Percentiles rank a stretch among this genome's conserved stretches.
Evolutionary conservation across 1,140 invertebrate species (phyloP).

Genomic region (Panulirus ornatus): DNA sequence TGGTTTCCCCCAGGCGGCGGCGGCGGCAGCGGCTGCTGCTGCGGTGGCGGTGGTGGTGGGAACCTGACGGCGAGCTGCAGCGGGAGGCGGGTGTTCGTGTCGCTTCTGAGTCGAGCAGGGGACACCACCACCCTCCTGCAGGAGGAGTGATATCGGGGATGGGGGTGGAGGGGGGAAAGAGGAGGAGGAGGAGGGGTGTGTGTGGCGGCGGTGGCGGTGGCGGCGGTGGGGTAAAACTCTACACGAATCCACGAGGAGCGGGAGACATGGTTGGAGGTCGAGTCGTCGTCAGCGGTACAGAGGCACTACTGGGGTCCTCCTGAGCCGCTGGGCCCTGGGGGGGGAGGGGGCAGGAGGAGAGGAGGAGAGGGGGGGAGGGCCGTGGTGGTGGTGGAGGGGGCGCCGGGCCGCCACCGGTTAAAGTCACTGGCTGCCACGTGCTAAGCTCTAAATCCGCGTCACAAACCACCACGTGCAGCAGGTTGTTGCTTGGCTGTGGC

Average conservation of each 20-base stretch:
- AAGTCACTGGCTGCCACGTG: conserved; percentile 71
- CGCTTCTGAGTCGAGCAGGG: too few species aligned
- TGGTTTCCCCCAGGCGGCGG: not conserved
- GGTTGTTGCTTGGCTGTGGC: too few species aligned
- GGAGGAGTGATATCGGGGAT: too few species aligned
- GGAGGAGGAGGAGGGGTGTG: not conserved
- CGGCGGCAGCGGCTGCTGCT: not conserved
- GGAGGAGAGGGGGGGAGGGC: too few species aligned
- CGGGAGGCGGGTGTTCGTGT: too few species aligned
- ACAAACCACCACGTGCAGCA: not conserved
- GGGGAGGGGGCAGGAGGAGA: not conserved
- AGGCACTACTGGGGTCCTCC: too few species aligned
- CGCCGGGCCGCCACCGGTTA: conserved; percentile 58
- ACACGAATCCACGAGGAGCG: conserved; percentile 15
- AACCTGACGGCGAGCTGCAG: not conserved
- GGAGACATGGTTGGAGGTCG: not conserved
- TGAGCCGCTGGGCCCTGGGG: not conserved
- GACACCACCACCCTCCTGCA: too few species aligned
- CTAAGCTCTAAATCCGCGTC: conserved; percentile 53
- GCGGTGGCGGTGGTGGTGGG: not conserved
- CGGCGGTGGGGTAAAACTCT: not conserved
- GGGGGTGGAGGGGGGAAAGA: too few species aligned
- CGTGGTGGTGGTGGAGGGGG: too few species aligned
- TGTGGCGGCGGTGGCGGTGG: not conserved
- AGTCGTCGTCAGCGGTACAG: too few species aligned